Base-by-base conservation (phyloP, 2,797 vertebrate species). In the Xenopus petersii region DNA sequence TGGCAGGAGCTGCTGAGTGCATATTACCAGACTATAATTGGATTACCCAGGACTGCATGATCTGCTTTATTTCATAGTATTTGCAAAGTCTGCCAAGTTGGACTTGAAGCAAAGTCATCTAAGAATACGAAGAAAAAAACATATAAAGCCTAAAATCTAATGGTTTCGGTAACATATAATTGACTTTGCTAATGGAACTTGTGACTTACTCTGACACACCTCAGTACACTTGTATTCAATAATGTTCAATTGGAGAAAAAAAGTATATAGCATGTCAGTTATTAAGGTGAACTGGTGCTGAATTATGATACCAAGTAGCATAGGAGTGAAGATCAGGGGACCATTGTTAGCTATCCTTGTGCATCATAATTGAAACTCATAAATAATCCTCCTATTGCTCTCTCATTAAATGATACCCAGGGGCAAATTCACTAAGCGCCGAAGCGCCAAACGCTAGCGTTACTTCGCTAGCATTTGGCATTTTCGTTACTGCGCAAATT, bases 281-380 rank as follows among this genome's bases (percentile, higher is more conserved):
- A 11, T 64, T 59, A 73, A 36, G 55, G 51, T 73, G 66, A 69
- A 73, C 17, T 65, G 71, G 68, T 60, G 51, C 62, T 78, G 61
- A 78, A 65, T 65, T 78, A 74, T 78, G n/a, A 42, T 7, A 42
- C 36, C 8, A 5, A 42, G 36, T 42, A 42, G 36, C 36, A 47
- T 54, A 47, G 46, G 65, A 74, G 63, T 70, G 77, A 66, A 79
- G 67, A 60, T 74, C 77, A 66, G 67, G 74, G 77, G 74, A 79
- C 71, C 77, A 78, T 69, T 73, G 76, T 73, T 70, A 64, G 60
- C 62, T 73, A 78, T 73, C 66, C 71, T 74, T 70, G 67, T 74
- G 77, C 67, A 62, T 54, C 63, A 66, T 74, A 79, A 79, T 70
- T 79, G 67, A 79, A 79, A 79, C 55, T 61, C 62, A 74, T 79